Evolutionary conservation across 2,797 vertebrate genomes (phyloP).

Genomic region (Alauda arvensis): DNA sequence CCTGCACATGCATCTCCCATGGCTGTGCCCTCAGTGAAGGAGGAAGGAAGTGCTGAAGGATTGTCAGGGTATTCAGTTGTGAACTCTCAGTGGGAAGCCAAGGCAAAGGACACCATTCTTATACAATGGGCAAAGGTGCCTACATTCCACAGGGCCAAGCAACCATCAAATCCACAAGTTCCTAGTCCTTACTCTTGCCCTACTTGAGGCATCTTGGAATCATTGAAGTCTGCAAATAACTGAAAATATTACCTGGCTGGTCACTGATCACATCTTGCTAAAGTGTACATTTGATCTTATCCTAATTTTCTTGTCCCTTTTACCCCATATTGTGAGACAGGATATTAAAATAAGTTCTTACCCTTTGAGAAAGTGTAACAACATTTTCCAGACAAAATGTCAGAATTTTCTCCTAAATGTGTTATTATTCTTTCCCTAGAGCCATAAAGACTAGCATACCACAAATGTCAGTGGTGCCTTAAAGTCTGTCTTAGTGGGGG

Average conservation of each 20-base stretch:
- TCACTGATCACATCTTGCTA: conserved; percentile 1
- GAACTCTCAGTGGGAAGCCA: neutral
- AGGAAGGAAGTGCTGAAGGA: neutral
- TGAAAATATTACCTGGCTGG: neutral
- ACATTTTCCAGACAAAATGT: conserved; percentile 23
- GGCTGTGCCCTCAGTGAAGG: neutral
- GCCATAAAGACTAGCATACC: neutral
- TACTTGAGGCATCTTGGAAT: conserved; percentile 17
- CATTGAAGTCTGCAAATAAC: conserved; percentile 6
- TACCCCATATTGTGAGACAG: conserved; percentile 24
- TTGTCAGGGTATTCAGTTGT: neutral
- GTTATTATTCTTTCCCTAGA: conserved; percentile 13
- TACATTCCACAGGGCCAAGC: conserved; percentile 40
- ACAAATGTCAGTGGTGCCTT: neutral
- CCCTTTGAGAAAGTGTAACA: conserved; percentile 1
- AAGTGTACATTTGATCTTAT: neutral
- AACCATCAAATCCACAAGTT: conserved; percentile 40
- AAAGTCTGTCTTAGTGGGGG: neutral
- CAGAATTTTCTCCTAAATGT: neutral
- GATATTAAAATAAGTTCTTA: conserved; percentile 31
- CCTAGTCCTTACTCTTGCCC: conserved; percentile 6
- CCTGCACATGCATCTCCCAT: neutral
- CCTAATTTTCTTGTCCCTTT: conserved; percentile 12
- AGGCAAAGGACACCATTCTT: conserved; percentile 21
- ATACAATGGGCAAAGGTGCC: conserved; percentile 35